Evolutionary conservation across 2,113 vertebrate species (phyloP), one percentile per base, ranked within the genome.

Genomic region (Puffinus mauretanicus): DNA sequence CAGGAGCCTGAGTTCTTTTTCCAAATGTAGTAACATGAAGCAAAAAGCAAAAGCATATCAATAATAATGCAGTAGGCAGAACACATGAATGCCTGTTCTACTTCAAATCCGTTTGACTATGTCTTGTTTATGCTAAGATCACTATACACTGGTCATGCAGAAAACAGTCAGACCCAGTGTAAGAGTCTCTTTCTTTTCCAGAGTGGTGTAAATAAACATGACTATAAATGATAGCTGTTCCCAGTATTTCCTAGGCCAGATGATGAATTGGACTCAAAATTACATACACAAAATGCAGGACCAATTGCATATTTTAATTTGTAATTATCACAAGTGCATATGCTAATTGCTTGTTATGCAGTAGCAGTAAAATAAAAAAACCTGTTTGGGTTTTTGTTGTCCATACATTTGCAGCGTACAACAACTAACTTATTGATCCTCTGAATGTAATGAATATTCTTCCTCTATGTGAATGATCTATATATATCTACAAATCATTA

Each of bases 261-360:
- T 75, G 72, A 95, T 46, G 38, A 82, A 85, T 60, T 84, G 55
- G 52, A 86, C 55, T 82, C 26, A 81, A 89, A 94, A 96, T 86
- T 75, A 16, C 65, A 47, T 71, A 82, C 32, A 71, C 69, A 89
- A 94, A 93, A 91, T 69, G 47, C 91, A 72, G 38, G 72, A 82
- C 60, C 89, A 88, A 57, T 65, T 79, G 61, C 49, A 69, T 79
- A 71, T 79, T 82, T 93, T 90, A 80, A 72, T 72, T 89, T 91
- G 44, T 46, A 75, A 78, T 94, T 84, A 93, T 60, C 77, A 77
- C 65, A 79, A 94, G 42, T 51, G 52, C 52, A 60, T 82, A 40
- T 93, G 73, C 52, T 94, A 91, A 86, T 88, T 91, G 34, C 75
- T 90, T 86, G 30, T 82, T 87, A 32, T 71, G 73, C 57, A 90